Base-by-base conservation (phyloP, 1,140 invertebrate species). In the Pseudomyrmex flavicornis region DNA sequence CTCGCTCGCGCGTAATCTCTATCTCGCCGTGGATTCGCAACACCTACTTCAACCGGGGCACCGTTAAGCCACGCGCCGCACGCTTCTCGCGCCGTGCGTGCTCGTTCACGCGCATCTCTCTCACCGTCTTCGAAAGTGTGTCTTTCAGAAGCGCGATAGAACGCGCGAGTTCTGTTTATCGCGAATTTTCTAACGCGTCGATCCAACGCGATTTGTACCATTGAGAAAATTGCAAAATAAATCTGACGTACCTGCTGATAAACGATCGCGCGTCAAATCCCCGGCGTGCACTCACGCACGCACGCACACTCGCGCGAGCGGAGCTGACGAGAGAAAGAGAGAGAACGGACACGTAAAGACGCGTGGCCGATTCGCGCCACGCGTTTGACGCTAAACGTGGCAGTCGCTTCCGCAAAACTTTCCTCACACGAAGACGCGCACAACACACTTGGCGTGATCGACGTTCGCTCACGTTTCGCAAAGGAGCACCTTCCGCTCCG, bases 331-430 rank as follows among this genome's bases (percentile, higher is more conserved):
- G 5, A 35, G 5, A 22, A 58, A 13, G 62, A 22, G 59, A 54
- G 59, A 54, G 75, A 79, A 44, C 52, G 65, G 35, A 79, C 66
- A 70, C 65, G 54, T 79, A 79, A 69, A 50, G 54, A 17, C 4
- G n/a, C 15, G 44, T 35, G 4, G 48, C n/a, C 15, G 35, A 35
- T 52, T 52, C 65, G 65, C 50, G 65, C 62, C 63, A 46, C 75
- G 35, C 63, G 63, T 50, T 69, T 35, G 50, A 26, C 65, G 65
- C 65, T 54, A 56, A 69, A 80, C 76, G 76, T 80, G 76, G 76
- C 76, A 80, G 3, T 20, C 20, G 65, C 54, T 80, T 70, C 66
- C n/a, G 17, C 20, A 22, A 35, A 70, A 35, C 66, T 59, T 59
- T 70, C 56, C 26, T 48, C 54, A 50, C 76, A 50, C 44, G 50